Evolutionary conservation across 2,797 vertebrate species (phyloP).

Genomic region (Anabacerthia variegaticeps): DNA sequence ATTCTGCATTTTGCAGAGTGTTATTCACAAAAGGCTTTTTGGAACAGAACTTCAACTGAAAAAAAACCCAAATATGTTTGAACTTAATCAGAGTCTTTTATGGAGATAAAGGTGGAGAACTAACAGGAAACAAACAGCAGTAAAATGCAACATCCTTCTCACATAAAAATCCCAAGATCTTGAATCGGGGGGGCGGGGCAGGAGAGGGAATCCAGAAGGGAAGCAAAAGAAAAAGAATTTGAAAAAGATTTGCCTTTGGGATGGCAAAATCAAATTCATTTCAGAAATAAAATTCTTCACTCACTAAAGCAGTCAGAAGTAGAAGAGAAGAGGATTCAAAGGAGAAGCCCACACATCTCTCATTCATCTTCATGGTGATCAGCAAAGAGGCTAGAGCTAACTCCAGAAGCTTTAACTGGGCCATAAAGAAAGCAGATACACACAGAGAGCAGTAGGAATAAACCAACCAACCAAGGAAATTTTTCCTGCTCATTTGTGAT

Average conservation of each 20-base stretch:
- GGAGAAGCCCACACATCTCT: not conserved
- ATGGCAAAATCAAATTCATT: not conserved
- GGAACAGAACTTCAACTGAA: not conserved
- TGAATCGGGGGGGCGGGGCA: not conserved
- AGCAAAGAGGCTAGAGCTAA: not conserved
- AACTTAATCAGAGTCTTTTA: not conserved
- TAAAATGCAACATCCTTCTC: not conserved
- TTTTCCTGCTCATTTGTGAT: not conserved
- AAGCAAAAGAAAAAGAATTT: not conserved
- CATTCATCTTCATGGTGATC: not conserved
- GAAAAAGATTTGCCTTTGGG: not conserved
- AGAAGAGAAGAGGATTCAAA: not conserved
- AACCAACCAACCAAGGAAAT: not conserved
- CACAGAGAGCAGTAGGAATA: fast-evolving
- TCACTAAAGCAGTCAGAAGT: not conserved
- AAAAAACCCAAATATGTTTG: fast-evolving
- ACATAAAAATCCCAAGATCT: not conserved
- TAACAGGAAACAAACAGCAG: not conserved
- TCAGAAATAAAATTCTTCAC: not conserved
- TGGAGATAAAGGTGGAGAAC: not conserved
- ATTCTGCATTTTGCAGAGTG: not conserved
- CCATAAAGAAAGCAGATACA: not conserved
- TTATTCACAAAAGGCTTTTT: not conserved
- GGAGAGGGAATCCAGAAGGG: not conserved
- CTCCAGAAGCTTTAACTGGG: not conserved